Conservation (phyloP, 2,113 vertebrate genomes). For the Thermophis baileyi region DNA sequence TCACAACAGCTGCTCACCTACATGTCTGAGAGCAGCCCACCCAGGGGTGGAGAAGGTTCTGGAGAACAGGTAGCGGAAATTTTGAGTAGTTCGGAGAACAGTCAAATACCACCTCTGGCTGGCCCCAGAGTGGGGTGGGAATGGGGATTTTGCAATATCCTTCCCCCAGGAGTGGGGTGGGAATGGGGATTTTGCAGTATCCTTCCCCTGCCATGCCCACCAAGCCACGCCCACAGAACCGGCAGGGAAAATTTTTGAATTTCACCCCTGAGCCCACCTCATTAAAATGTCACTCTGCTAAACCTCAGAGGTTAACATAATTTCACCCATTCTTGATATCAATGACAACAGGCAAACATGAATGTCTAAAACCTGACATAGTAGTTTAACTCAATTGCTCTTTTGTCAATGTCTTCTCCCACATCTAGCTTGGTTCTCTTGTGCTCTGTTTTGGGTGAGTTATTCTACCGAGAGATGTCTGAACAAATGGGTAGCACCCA, state of each 20-base stretch:
- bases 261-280: no score
- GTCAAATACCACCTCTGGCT: no score
- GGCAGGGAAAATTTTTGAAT: no score
- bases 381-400: neutral
- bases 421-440: neutral
- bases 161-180: no score
- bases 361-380: neutral
- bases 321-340: neutral
- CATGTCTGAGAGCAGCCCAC: neutral
- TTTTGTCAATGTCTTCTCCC: neutral
- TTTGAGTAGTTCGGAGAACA: no score
- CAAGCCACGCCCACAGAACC: no score
- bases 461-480: neutral
- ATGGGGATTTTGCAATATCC: no score
- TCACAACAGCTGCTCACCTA: neutral
- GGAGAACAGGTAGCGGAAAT: no score
- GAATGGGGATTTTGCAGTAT: no score
- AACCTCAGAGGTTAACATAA: neutral
- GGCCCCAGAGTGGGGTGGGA: no score
- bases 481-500: neutral
- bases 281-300: neutral
- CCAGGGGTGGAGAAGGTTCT: no score
- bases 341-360: neutral
- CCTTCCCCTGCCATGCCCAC: no score
- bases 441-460: neutral